Conservation (phyloP, 2,113 vertebrate species). For the Sceloporus tristichus region DNA sequence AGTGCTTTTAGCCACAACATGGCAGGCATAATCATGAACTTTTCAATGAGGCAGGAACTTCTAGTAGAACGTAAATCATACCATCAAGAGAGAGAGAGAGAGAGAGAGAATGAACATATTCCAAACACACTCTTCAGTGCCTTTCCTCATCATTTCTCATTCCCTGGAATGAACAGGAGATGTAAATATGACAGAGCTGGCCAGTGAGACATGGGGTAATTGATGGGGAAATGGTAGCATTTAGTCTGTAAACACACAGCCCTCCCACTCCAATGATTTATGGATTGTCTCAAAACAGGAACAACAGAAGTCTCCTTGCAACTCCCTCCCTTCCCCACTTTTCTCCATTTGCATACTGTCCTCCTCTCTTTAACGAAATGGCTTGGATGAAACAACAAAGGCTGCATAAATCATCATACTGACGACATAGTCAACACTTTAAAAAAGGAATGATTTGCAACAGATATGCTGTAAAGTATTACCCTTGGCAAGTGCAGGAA, state of each 20-base stretch:
- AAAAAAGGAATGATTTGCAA: slow-evolving; percentile 68
- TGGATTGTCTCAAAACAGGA: slow-evolving; percentile 31
- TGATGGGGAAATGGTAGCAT: slow-evolving; percentile 44
- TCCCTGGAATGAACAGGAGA: neutral
- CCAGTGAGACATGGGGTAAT: slow-evolving; percentile 10
- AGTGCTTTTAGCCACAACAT: no score
- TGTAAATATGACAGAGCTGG: slow-evolving; percentile 11
- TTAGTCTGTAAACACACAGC: slow-evolving; percentile 42
- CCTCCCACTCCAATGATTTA: slow-evolving; percentile 55
- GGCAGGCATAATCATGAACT: no score
- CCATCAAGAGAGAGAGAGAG: no score
- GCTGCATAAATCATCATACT: slow-evolving; percentile 65
- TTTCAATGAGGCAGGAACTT: neutral
- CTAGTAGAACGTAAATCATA: neutral
- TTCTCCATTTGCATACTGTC: slow-evolving; percentile 55
- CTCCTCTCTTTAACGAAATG: slow-evolving; percentile 26
- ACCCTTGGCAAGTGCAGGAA: slow-evolving; percentile 61
- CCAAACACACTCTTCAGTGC: slow-evolving; percentile 2
- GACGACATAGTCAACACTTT: slow-evolving; percentile 50
- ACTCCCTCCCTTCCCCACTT: slow-evolving; percentile 25
- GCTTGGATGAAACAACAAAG: slow-evolving; percentile 61
- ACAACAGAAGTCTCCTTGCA: slow-evolving; percentile 48
- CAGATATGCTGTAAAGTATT: slow-evolving; percentile 67
- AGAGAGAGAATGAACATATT: neutral
- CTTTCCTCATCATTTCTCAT: slow-evolving; percentile 37